Conservation (phyloP, 2,888 invertebrate species). For the Ypsolopha scabrella region DNA sequence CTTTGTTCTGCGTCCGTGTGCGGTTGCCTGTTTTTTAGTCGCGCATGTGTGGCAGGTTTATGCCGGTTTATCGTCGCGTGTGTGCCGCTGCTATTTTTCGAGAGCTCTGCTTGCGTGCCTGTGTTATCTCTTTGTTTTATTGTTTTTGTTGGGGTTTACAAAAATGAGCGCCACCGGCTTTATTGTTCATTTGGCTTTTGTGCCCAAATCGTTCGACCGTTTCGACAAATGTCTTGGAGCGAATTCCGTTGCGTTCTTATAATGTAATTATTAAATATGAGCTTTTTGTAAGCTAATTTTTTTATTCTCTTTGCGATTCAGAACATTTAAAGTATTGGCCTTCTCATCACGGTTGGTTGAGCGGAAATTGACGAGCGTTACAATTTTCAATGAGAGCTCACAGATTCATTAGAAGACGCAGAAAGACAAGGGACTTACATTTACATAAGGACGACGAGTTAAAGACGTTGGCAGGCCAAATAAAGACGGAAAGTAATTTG, state of each 20-base stretch:
- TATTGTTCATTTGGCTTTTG: slow-evolving; percentile 48
- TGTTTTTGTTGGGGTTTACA: slow-evolving; percentile 47
- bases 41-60: slow-evolving; percentile 30
- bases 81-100: slow-evolving; percentile 47
- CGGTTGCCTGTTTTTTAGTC: slow-evolving; percentile 23
- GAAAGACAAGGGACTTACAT: slow-evolving; percentile 31
- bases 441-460: slow-evolving; percentile 51
- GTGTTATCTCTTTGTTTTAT: slow-evolving; percentile 53
- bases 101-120: slow-evolving; percentile 49
- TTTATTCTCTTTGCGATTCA: neutral
- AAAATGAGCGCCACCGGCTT: slow-evolving; percentile 49
- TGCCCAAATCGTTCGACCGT: slow-evolving; percentile 22
- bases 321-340: neutral
- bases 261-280: slow-evolving; percentile 33
- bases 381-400: slow-evolving; percentile 23
- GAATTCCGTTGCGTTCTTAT: slow-evolving; percentile 26
- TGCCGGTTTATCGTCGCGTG: slow-evolving; percentile 28
- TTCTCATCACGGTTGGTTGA: slow-evolving; percentile 16
- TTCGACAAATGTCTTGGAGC: slow-evolving; percentile 26
- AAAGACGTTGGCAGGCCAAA: slow-evolving; percentile 50
- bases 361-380: slow-evolving; percentile 26
- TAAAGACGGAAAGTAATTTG: slow-evolving; percentile 62
- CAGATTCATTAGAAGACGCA: slow-evolving; percentile 23
- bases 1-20: slow-evolving; percentile 31
- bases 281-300: neutral